These are phyloP conservation scores for Kryphioiulus occultus DNA, from an alignment of 2,888 invertebrate genomes.

Conservation along the genomic window DNA sequence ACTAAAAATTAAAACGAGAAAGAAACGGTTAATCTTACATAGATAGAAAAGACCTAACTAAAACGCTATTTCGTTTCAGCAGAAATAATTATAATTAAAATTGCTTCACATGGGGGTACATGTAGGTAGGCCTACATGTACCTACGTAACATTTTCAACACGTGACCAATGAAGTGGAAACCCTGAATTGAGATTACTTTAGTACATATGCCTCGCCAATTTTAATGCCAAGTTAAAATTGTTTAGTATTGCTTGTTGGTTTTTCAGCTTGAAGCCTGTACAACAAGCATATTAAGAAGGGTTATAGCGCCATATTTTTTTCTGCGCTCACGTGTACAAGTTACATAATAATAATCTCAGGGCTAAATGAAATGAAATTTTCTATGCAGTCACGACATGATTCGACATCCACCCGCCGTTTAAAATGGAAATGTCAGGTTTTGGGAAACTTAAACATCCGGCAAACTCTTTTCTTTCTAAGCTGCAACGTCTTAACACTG, in stretches of 20 bases:
- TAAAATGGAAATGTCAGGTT: conserved; percentile 27
- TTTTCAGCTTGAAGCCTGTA: not conserved
- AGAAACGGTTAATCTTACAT: not conserved
- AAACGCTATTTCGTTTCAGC: not conserved
- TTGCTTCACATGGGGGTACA: not conserved
- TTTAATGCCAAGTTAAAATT: not conserved
- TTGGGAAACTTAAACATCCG: conserved; percentile 28
- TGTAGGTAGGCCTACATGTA: not conserved
- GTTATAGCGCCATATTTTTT: not conserved
- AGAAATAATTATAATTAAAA: not conserved
- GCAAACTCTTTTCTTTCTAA: conserved; percentile 9
- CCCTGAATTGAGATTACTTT: not conserved
- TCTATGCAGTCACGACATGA: not conserved
- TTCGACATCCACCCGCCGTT: not conserved
- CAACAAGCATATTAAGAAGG: not conserved
- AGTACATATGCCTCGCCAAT: not conserved
- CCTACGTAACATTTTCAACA: not conserved
- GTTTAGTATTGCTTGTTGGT: not conserved
- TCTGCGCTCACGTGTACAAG: not conserved
- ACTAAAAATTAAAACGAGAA: not conserved
- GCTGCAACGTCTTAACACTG: conserved; percentile 10
- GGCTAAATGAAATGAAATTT: not conserved
- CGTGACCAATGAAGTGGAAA: not conserved
- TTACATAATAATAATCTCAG: not conserved
- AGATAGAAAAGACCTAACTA: not conserved